Evolutionary conservation across 2,113 vertebrate genomes (phyloP).

Genomic region (Centrocercus urophasianus): DNA sequence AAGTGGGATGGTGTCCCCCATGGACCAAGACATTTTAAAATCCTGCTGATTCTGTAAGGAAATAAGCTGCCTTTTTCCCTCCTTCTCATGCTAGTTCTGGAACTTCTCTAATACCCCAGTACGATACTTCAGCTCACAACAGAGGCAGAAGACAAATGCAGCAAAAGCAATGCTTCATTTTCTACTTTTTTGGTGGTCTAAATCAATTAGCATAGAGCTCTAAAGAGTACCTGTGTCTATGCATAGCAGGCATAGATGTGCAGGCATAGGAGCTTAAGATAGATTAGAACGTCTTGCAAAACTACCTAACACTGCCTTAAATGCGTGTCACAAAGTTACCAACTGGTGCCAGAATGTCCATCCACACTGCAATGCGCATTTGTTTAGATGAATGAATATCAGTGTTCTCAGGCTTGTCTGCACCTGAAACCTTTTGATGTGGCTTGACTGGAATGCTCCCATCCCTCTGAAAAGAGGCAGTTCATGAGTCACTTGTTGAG

Average conservation of each 20-base stretch:
- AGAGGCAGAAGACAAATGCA: neutral
- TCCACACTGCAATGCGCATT: neutral
- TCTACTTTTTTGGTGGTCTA: constrained; percentile 21
- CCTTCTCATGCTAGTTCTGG: neutral
- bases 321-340: neutral
- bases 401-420: neutral
- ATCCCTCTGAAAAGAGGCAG: constrained; percentile 7
- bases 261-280: neutral
- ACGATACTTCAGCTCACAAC: neutral
- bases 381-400: neutral
- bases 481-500: constrained; percentile 46
- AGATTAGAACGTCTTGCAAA: neutral
- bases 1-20: neutral
- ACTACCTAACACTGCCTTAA: neutral
- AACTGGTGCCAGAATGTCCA: neutral
- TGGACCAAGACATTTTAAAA: neutral
- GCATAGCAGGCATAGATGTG: neutral
- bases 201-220: neutral
- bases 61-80: neutral
- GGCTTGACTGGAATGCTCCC: constrained; percentile 17
- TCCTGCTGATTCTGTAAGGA: neutral
- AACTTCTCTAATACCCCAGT: neutral
- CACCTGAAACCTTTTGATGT: constrained; percentile 16
- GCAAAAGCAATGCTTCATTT: constrained; percentile 12
- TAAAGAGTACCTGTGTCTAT: neutral